Conservation (phyloP, 2,797 vertebrate genomes). For the Pristis pectinata region DNA sequence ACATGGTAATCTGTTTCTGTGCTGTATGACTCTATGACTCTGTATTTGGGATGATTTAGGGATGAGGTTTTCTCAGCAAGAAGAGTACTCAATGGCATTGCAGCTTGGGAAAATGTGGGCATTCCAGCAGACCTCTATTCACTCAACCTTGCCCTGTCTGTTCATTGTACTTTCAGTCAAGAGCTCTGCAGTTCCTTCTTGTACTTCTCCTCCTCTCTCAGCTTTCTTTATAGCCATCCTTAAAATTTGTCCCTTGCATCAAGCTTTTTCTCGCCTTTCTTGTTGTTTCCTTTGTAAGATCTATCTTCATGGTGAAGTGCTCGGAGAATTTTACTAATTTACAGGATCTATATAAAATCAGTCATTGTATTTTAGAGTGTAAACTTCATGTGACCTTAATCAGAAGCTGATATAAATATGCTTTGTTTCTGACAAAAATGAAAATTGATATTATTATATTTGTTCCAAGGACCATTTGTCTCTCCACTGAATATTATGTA, state of each 20-base stretch:
- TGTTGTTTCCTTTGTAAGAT: not conserved
- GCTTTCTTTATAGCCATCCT: not conserved
- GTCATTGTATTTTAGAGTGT: not conserved
- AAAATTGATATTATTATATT: slow-evolving; percentile 20
- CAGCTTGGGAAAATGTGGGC: not conserved
- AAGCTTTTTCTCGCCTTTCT: not conserved
- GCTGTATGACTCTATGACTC: too few species aligned
- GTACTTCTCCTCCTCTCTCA: not conserved
- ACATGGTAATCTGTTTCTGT: too few species aligned
- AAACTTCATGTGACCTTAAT: not conserved
- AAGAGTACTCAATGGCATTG: not conserved
- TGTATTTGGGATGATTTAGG: not conserved
- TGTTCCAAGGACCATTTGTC: slow-evolving; percentile 11
- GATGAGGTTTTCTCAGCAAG: not conserved
- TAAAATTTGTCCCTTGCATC: not conserved
- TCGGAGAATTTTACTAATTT: not conserved
- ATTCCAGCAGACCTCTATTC: not conserved
- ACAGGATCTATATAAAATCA: not conserved
- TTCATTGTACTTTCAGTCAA: not conserved
- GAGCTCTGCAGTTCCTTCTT: not conserved
- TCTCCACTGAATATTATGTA: slow-evolving; percentile 5
- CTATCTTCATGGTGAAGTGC: not conserved
- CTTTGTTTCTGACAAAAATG: not conserved
- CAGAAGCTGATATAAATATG: not conserved
- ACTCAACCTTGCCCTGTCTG: too few species aligned